phyloP scores from a whole-genome alignment of 2,888 invertebrate species.

The Hirudinaria manillensis region DNA sequence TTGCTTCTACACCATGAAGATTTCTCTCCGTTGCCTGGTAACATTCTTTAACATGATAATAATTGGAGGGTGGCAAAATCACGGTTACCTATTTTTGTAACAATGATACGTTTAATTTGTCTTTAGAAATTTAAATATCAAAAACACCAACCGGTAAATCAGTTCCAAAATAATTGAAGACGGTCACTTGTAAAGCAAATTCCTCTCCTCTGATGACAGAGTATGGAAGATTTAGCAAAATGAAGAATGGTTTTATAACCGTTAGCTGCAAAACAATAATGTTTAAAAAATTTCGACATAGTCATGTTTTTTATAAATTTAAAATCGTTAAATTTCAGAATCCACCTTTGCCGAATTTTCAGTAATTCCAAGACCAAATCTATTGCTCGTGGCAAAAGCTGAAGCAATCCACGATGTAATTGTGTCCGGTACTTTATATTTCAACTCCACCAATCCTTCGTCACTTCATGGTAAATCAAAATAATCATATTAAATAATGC shows the following conservation, averaged over 20 bases:
- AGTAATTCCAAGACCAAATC: constrained; percentile 70
- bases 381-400: constrained; percentile 73
- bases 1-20: no score
- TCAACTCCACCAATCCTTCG: background rate
- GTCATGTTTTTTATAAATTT: no score
- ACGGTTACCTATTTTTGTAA: no score
- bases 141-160: constrained; percentile 52
- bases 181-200: constrained; percentile 75
- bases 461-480: background rate
- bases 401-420: constrained; percentile 78
- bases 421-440: constrained; percentile 57
- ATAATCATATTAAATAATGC: no score
- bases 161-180: constrained; percentile 68
- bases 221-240: constrained; percentile 79
- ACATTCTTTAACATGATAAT: no score
- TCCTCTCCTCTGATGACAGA: constrained; percentile 83
- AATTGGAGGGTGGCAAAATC: no score
- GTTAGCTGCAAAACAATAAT: constrained; percentile 33
- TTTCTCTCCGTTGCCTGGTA: no score
- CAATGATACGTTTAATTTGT: no score
- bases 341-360: constrained; percentile 48
- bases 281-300: no score
- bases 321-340: no score
- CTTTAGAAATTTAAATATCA: no score
- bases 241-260: constrained; percentile 76